Percentiles rank a stretch among this genome's conserved stretches.
phyloP scores from a whole-genome alignment of 2,888 invertebrate species.

The Dynastes grantii region DNA sequence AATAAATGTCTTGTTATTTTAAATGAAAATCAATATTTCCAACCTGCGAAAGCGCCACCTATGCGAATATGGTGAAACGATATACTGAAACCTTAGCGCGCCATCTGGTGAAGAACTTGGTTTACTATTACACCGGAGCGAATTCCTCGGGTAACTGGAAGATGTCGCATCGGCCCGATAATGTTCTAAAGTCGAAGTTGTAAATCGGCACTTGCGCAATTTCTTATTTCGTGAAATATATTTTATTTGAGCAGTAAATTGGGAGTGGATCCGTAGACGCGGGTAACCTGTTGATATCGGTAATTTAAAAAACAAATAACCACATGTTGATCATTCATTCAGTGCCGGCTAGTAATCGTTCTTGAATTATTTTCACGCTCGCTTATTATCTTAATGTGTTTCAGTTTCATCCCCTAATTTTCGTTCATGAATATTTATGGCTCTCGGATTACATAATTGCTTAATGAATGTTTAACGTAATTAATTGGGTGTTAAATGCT shows the following conservation, averaged over 20 bases:
- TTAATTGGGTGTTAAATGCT: conserved; percentile 35
- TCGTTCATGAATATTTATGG: conserved; percentile 51
- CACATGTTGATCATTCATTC: conserved; percentile 61
- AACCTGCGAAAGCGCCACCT: conserved; percentile 25
- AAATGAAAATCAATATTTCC: conserved; percentile 32
- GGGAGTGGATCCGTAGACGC: conserved; percentile 53
- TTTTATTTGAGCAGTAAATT: conserved; percentile 61
- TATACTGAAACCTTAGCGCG: conserved; percentile 37
- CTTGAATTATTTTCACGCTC: conserved; percentile 47
- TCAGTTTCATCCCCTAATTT: conserved; percentile 48
- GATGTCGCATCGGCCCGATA: conserved; percentile 47
- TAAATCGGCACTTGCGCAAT: conserved; percentile 55
- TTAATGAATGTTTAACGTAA: conserved; percentile 33
- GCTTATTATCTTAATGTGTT: conserved; percentile 49
- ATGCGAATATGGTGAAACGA: not conserved
- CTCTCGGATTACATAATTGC: conserved; percentile 46
- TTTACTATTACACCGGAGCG: conserved; percentile 15
- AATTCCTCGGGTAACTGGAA: conserved; percentile 41
- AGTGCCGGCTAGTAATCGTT: conserved; percentile 47
- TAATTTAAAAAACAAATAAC: conserved; percentile 64
- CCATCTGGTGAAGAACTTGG: conserved; percentile 16
- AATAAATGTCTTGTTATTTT: not conserved
- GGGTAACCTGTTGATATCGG: conserved; percentile 62
- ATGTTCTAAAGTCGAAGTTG: conserved; percentile 40
- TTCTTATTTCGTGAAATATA: conserved; percentile 58